Base-by-base conservation (phyloP, 2,797 vertebrate species). In the Nasua narica region DNA sequence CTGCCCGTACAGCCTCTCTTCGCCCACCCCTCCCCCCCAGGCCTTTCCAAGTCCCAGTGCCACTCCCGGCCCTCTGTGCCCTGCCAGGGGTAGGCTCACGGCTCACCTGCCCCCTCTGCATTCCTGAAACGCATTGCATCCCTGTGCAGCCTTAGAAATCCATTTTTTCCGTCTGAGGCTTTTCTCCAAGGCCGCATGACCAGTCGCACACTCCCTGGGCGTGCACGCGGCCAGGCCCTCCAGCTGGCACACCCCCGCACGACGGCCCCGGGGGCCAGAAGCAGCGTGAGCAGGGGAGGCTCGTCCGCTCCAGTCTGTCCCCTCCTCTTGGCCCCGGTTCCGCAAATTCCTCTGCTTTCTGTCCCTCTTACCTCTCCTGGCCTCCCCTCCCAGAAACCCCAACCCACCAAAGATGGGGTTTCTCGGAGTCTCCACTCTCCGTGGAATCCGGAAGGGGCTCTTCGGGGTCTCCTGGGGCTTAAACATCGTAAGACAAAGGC, bases 211-310 rank as follows among this genome's bases (percentile, higher is more conserved):
- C 3, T 48, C 32, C 3, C 16, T 23, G 16, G 16, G 12, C 25
- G 0, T 1, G 18, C 21, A 1, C 52, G 0, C 0, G 4, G 21
- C 3, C 32, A n/a, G 67, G 9, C 3, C 13, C 1, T 5, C 29
- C 3, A 0, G 16, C 43, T 29, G 9, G 43, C 2, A 7, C 7
- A 2, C 13, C 7, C 4, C 27, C 8, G 7, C 27, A 16, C 5
- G 23, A 2, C 50, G 10, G 18, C 50, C 6, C n/a, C 13, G 35
- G 0, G 21, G 65, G 27, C 84, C 43, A 5, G 11, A 40, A 40
- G 25, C 48, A 19, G 52, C 16, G 4, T 2, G 77, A 54, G n/a
- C 48, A n/a, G 40, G 43, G 0, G 0, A 50, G 25, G 50, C 7
- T 10, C 43, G 18, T 76, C 72, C 4, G 8, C 23, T 14, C 54